Conservation (phyloP, 2,797 vertebrate genomes). For the Columba guinea region DNA sequence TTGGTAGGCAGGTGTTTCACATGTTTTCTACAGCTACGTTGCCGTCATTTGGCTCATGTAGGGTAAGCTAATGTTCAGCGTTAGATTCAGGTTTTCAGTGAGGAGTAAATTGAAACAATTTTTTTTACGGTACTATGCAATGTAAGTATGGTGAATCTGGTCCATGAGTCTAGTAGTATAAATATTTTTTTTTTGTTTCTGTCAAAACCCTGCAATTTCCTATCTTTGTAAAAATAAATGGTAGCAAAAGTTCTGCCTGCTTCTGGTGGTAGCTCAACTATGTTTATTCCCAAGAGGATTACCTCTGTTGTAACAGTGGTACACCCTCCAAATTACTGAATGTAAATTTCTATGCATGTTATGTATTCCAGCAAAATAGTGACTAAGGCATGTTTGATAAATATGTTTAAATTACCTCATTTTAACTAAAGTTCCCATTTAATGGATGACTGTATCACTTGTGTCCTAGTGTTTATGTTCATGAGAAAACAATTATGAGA, state of each 20-base stretch:
- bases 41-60: not conserved
- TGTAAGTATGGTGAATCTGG: not conserved
- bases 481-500: not conserved
- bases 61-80: not conserved
- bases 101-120: not conserved
- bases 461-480: not conserved
- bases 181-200: not conserved
- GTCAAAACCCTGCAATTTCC: not conserved
- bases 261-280: not conserved
- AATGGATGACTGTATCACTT: accelerated
- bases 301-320: not conserved
- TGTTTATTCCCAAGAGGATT: not conserved
- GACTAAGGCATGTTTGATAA: not conserved
- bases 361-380: not conserved
- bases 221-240: not conserved
- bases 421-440: not conserved
- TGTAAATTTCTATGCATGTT: not conserved
- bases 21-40: accelerated
- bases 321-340: not conserved
- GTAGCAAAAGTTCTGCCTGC: not conserved
- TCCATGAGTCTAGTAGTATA: not conserved
- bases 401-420: not conserved
- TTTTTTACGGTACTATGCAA: not conserved
- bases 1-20: not conserved
- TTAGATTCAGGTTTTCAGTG: not conserved